Evolutionary conservation across 2,113 vertebrate genomes (phyloP).

Genomic region (Leptosomus discolor): DNA sequence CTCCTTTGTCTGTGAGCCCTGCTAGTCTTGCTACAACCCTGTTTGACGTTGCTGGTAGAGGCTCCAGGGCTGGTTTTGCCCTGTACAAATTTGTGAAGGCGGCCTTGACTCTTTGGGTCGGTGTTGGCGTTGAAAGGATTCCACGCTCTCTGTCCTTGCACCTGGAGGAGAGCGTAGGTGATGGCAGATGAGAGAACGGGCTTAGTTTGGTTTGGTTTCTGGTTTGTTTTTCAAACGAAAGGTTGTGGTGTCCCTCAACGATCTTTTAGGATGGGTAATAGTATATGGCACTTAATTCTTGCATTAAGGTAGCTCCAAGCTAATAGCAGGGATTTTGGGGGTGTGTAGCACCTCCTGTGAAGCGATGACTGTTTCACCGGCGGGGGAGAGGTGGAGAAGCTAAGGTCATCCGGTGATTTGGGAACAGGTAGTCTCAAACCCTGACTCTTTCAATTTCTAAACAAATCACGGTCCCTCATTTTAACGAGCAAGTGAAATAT

Average conservation of each 20-base stretch:
- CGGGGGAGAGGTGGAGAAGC: not conserved
- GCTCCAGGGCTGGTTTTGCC: not conserved
- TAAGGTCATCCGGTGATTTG: not conserved
- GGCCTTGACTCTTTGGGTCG: not conserved
- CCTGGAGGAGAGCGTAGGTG: not conserved
- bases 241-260: not conserved
- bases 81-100: not conserved
- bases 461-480: not conserved
- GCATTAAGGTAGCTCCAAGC: not conserved
- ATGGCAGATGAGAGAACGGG: not conserved
- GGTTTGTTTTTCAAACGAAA: not conserved
- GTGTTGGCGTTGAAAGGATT: not conserved
- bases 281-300: not conserved
- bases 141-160: rapidly evolving
- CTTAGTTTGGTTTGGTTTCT: not conserved
- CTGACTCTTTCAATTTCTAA: not conserved
- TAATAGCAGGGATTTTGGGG: not conserved
- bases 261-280: not conserved
- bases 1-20: rapidly evolving
- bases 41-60: not conserved
- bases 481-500: not conserved
- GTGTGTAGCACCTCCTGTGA: not conserved
- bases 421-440: not conserved
- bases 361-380: not conserved
- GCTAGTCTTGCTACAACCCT: not conserved